Evolutionary conservation across 2,888 invertebrate species (phyloP).

Genomic region (Mycalesis mineus): DNA sequence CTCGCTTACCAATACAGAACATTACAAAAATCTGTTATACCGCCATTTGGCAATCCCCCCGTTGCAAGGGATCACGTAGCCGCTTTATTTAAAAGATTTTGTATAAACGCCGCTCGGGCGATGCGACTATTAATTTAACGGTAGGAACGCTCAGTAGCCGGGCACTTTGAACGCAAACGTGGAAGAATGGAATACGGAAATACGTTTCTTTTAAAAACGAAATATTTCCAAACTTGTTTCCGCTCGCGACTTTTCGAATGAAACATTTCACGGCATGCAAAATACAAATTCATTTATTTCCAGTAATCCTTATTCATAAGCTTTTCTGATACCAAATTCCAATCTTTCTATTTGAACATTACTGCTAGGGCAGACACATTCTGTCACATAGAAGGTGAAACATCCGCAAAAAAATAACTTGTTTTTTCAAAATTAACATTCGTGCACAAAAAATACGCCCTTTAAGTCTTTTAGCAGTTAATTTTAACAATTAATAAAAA

Average conservation of each 20-base stretch:
- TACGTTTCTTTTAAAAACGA: constrained; percentile 6
- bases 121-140: constrained; percentile 62
- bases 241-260: neutral
- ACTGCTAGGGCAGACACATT: too few relatives aligned
- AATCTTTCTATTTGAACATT: too few relatives aligned
- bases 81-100: constrained; percentile 70
- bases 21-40: constrained; percentile 76
- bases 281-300: too few relatives aligned
- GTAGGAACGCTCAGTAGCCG: constrained; percentile 44
- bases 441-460: too few relatives aligned
- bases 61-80: constrained; percentile 58
- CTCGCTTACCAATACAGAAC: constrained; percentile 70
- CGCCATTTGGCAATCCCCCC: constrained; percentile 65
- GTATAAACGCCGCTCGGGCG: constrained; percentile 54
- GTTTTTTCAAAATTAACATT: too few relatives aligned
- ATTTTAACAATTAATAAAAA: too few relatives aligned
- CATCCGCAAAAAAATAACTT: too few relatives aligned
- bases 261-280: too few relatives aligned
- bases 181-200: constrained; percentile 37
- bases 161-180: constrained; percentile 42
- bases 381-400: too few relatives aligned
- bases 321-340: too few relatives aligned
- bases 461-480: too few relatives aligned
- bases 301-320: too few relatives aligned
- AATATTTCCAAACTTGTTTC: neutral